Conservation (phyloP, 2,113 vertebrate species). For the Bambusicola thoracicus region DNA sequence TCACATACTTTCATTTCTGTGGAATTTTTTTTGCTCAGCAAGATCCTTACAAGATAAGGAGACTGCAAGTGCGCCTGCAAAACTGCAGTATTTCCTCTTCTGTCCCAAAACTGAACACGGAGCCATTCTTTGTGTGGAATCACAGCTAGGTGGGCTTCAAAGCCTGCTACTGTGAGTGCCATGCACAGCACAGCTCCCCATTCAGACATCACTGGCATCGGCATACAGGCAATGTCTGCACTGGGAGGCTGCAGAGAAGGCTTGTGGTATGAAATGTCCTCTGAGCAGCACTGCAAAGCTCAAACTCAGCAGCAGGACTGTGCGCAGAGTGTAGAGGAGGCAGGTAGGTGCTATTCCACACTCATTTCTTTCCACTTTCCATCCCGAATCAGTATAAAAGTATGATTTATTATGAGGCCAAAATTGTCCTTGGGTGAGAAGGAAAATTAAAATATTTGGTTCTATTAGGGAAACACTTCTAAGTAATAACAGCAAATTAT, state of each 20-base stretch:
- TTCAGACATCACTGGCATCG: accelerated
- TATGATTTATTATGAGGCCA: background rate
- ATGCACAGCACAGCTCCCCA: background rate
- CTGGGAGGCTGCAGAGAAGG: background rate
- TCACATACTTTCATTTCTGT: background rate
- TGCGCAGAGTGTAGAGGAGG: background rate
- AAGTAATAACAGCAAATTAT: background rate
- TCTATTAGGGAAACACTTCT: no score
- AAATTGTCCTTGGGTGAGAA: background rate
- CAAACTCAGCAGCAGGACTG: background rate
- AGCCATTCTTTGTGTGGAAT: background rate
- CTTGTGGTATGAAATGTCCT: background rate
- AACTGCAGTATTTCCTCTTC: background rate
- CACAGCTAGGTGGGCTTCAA: accelerated
- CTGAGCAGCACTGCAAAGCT: background rate
- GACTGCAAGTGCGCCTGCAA: background rate
- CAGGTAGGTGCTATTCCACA: background rate
- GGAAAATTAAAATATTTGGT: no score
- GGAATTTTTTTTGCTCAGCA: background rate
- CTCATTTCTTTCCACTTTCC: background rate
- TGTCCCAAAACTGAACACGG: accelerated
- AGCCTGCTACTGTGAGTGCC: accelerated
- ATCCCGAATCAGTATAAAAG: background rate
- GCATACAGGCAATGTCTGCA: accelerated
- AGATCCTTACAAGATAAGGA: background rate